phyloP scores from a whole-genome alignment of 2,888 invertebrate species.

The Pyralis farinalis region DNA sequence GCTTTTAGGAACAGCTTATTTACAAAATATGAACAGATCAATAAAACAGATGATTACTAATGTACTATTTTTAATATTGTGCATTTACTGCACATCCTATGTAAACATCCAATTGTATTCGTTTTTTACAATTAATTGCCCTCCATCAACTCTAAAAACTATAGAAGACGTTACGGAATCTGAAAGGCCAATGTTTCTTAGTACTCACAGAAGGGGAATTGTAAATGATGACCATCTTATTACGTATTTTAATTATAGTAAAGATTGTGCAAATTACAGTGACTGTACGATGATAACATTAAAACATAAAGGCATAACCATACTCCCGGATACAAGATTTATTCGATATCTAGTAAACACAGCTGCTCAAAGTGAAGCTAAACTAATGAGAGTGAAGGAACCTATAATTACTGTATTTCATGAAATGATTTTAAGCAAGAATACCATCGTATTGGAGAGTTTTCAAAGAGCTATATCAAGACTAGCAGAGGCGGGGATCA shows the following conservation, averaged over 20 bases:
- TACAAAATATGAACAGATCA: conserved; percentile 30
- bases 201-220: conserved; percentile 36
- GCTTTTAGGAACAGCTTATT: conserved; percentile 41
- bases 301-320: conserved; percentile 41
- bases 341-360: conserved; percentile 42
- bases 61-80: no score
- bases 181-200: conserved; percentile 37
- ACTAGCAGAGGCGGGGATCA: conserved; percentile 58
- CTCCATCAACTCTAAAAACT: conserved; percentile 43
- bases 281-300: conserved; percentile 38
- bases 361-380: conserved; percentile 50
- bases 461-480: conserved; percentile 34
- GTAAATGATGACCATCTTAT: conserved; percentile 38
- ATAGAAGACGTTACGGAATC: conserved; percentile 46
- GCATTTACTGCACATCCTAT: no score
- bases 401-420: conserved; percentile 49
- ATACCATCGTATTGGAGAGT: conserved; percentile 9
- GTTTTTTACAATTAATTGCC: no score
- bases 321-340: conserved; percentile 39
- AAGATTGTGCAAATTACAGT: conserved; percentile 35
- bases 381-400: conserved; percentile 37
- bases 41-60: no score
- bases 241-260: conserved; percentile 37
- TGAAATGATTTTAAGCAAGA: conserved; percentile 42
- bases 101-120: no score